phyloP scores from a whole-genome alignment of 2,888 invertebrate species.

The Escarpia spicata region DNA sequence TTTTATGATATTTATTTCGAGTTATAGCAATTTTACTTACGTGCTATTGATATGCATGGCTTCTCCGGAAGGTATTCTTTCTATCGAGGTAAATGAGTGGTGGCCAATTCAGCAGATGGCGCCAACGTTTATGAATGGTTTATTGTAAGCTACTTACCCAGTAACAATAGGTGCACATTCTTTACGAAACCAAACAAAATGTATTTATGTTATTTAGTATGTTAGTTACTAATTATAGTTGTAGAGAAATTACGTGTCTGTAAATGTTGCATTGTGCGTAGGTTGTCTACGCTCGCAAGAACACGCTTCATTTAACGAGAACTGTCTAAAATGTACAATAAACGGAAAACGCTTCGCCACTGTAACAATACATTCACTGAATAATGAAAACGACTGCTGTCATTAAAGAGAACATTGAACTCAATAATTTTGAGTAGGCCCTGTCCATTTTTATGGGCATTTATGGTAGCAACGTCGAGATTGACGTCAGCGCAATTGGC shows the following conservation, averaged over 20 bases:
- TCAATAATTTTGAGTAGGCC: neutral
- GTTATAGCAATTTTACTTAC: too few relatives aligned
- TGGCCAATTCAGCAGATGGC: too few relatives aligned
- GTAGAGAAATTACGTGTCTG: neutral
- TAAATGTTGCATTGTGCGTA: neutral
- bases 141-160: too few relatives aligned
- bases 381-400: neutral
- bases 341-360: neutral
- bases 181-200: neutral
- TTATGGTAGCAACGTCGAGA: neutral
- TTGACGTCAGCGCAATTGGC: neutral
- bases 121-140: too few relatives aligned
- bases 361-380: neutral
- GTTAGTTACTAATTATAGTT: neutral
- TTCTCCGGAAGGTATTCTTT: too few relatives aligned
- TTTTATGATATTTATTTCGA: too few relatives aligned
- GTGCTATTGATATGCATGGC: too few relatives aligned
- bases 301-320: neutral
- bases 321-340: neutral
- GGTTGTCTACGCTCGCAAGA: neutral
- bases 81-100: too few relatives aligned
- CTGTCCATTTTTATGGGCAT: neutral
- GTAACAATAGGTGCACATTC: too few relatives aligned
- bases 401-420: neutral
- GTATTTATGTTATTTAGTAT: neutral